A percentile compares a stretch with the other conserved stretches of the same genome.
phyloP scores from a whole-genome alignment of 2,797 vertebrate genomes.

The Erpetoichthys calabaricus region DNA sequence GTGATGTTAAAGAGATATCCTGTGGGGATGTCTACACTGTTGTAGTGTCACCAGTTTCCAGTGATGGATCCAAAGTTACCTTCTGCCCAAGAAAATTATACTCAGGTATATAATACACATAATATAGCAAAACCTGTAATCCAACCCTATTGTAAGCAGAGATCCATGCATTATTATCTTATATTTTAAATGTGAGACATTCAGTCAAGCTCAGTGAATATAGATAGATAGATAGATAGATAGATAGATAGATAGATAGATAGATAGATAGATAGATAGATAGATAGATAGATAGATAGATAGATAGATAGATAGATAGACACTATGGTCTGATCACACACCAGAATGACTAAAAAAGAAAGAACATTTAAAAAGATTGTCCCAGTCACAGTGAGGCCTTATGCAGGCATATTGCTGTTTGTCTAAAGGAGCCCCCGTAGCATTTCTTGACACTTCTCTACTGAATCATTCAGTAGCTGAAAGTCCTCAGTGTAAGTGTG shows the following conservation, averaged over 20 bases:
- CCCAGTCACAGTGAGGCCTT: too few relatives aligned
- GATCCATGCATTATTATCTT: too few relatives aligned
- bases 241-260: background rate
- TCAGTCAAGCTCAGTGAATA: background rate
- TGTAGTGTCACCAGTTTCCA: constrained; percentile 56
- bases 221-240: background rate
- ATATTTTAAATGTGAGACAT: too few relatives aligned
- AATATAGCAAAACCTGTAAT: background rate
- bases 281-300: background rate
- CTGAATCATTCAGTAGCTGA: too few relatives aligned
- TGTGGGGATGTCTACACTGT: constrained; percentile 67
- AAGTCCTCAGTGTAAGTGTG: too few relatives aligned
- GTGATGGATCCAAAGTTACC: constrained; percentile 42
- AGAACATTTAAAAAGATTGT: too few relatives aligned
- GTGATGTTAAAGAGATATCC: constrained; percentile 47
- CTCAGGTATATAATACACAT: constrained; percentile 65
- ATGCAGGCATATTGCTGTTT: too few relatives aligned
- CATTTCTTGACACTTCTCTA: too few relatives aligned
- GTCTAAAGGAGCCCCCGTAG: too few relatives aligned
- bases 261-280: background rate
- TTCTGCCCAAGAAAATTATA: constrained; percentile 74
- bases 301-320: background rate
- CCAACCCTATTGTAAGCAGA: too few relatives aligned
- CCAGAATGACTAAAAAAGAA: too few relatives aligned
- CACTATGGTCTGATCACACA: too few relatives aligned